phyloP scores from a whole-genome alignment of 2,113 vertebrate genomes.

The Erinaceus europaeus region DNA sequence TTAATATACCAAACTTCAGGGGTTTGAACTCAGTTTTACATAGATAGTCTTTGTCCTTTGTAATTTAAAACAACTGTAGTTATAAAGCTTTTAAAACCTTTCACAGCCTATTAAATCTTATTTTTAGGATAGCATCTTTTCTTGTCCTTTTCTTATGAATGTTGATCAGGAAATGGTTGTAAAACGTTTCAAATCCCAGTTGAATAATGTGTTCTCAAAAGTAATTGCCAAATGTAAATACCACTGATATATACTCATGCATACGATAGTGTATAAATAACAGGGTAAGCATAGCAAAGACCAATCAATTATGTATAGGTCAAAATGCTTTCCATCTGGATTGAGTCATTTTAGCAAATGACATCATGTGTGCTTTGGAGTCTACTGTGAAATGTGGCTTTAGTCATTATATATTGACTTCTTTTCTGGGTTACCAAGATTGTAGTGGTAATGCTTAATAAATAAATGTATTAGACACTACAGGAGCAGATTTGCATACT shows the following conservation, averaged over 20 bases:
- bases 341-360: slow-evolving; percentile 71
- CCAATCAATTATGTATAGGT: slow-evolving; percentile 69
- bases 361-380: slow-evolving; percentile 72
- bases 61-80: slow-evolving; percentile 43
- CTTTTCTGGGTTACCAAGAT: slow-evolving; percentile 37
- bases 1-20: slow-evolving; percentile 17
- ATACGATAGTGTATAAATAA: slow-evolving; percentile 74
- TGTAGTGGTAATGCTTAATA: slow-evolving; percentile 34
- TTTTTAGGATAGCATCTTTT: slow-evolving; percentile 58
- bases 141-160: slow-evolving; percentile 57
- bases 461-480: slow-evolving; percentile 39
- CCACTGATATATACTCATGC: slow-evolving; percentile 70
- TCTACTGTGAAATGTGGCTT: slow-evolving; percentile 66
- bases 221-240: slow-evolving; percentile 75
- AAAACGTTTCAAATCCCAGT: slow-evolving; percentile 65
- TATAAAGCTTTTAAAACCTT: slow-evolving; percentile 12
- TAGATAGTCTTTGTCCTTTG: not conserved
- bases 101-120: slow-evolving; percentile 38
- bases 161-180: slow-evolving; percentile 61
- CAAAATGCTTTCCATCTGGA: slow-evolving; percentile 70
- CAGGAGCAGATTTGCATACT: slow-evolving; percentile 53
- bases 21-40: slow-evolving; percentile 21
- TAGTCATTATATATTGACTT: slow-evolving; percentile 57
- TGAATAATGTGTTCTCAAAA: slow-evolving; percentile 73
- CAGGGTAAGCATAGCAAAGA: slow-evolving; percentile 53